Evolutionary conservation across 1,140 invertebrate species (phyloP).

Genomic region (Atta cephalotes): DNA sequence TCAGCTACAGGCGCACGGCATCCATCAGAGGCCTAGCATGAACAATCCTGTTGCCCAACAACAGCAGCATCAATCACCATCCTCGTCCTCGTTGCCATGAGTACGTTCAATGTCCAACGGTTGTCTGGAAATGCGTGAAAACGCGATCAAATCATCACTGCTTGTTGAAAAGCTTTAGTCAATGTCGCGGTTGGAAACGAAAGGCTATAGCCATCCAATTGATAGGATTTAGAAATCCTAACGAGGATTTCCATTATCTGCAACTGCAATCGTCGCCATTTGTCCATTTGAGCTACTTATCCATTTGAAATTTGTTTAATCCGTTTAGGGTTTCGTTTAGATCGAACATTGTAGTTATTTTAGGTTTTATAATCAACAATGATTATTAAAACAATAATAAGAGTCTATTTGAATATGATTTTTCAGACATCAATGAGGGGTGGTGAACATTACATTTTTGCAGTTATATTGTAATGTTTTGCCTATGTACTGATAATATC

Average conservation of each 20-base stretch:
- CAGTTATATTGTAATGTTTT: background rate
- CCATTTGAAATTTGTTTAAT: constrained; percentile 36
- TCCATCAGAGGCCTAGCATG: constrained; percentile 87
- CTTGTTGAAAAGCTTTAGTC: constrained; percentile 44
- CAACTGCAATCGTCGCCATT: constrained; percentile 16
- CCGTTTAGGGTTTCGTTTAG: background rate
- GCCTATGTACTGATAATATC: background rate
- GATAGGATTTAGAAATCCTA: constrained; percentile 3
- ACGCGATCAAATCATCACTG: constrained; percentile 34
- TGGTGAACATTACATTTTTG: background rate
- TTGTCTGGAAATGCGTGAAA: constrained; percentile 26
- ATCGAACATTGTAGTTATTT: constrained; percentile 6
- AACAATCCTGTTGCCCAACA: constrained; percentile 78
- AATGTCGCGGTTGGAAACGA: constrained; percentile 43
- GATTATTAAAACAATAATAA: background rate
- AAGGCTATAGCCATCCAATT: background rate
- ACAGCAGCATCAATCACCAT: constrained; percentile 74
- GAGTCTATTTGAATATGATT: constrained; percentile 1
- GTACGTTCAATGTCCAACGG: constrained; percentile 65
- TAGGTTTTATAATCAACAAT: background rate
- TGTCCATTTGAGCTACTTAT: background rate
- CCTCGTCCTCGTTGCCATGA: constrained; percentile 77
- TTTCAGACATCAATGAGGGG: constrained; percentile 8
- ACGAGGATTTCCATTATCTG: constrained; percentile 1
- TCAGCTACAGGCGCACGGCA: constrained; percentile 91